Base-by-base conservation (phyloP, 2,888 invertebrate genomes). In the Tinea semifulvella region DNA sequence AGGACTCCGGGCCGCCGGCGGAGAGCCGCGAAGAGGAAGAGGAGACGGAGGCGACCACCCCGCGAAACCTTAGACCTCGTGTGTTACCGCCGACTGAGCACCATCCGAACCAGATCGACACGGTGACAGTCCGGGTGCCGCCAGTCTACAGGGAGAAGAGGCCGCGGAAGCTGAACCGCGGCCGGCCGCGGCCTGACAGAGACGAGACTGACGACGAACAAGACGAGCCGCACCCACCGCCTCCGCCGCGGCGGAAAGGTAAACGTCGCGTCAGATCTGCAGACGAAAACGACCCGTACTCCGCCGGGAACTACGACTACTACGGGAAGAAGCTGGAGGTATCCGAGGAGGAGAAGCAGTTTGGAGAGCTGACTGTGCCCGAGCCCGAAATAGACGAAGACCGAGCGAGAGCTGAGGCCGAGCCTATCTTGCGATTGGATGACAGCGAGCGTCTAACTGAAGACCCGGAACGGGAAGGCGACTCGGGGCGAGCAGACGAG, bases 41-140 rank as follows among this genome's bases (percentile, higher is more conserved):
- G 61, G 10, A 58, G 1, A 47, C 47, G 1, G 80, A 81, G 52
- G 53, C 56, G 4, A 81, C 80, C 1, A 82, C 82, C 1, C 73
- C 72, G 7, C 58, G 61, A 25, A 60, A 61, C 11, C 56, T 82
- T 13, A 65, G 63, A 11, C 81, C 82, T 3, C 69, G 73, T 16
- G 72, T 81, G 3, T 55, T 81, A 17, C 82, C 82, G 1, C 82
- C 80, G 2, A 81, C 81, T 1, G 81, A 82, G 48, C 75, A 80
- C 17, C 71, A 81, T 45, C 82, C 81, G 0, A 70, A 70, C 14
- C 71, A 80, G 52, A 82, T 82, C 19, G 82, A 82, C 49, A 82
- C 80, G 1, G 73, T 82, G 3, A 80, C 82, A 0, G 82, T 82
- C 13, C 63, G 80, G 31, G 80, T 82, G 38, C 82, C 82, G 1